Percentiles rank a stretch among this genome's conserved stretches.
Conservation (phyloP, 2,888 invertebrate genomes). For the Tolmerus cingulatus region DNA sequence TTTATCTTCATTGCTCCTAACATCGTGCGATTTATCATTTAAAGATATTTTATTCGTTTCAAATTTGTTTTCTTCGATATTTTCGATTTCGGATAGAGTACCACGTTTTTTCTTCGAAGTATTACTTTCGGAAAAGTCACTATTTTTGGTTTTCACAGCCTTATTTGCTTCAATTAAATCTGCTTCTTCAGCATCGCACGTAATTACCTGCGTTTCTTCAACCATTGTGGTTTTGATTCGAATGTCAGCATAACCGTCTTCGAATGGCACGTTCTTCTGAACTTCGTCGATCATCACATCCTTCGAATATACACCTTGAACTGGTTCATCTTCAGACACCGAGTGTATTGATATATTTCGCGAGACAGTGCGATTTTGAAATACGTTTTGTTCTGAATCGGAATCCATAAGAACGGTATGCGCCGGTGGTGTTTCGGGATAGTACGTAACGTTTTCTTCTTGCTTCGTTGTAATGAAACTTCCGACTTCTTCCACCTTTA, state of each 20-base stretch:
- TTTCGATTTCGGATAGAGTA: constrained; percentile 24
- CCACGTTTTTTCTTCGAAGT: constrained; percentile 23
- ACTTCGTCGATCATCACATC: constrained; percentile 70
- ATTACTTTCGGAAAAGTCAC: neutral
- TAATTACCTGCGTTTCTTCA: constrained; percentile 50
- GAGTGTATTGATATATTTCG: constrained; percentile 74
- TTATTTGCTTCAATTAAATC: neutral
- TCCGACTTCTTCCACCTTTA: constrained; percentile 68
- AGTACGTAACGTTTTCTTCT: constrained; percentile 41
- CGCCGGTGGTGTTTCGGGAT: constrained; percentile 60
- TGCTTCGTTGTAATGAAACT: constrained; percentile 56
- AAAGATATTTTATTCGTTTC: constrained; percentile 26
- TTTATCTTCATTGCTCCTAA: constrained; percentile 20
- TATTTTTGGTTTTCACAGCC: neutral
- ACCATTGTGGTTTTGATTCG: constrained; percentile 56
- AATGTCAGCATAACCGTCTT: constrained; percentile 60
- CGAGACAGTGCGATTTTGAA: constrained; percentile 59
- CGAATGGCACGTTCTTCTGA: constrained; percentile 65
- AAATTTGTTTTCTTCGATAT: constrained; percentile 20
- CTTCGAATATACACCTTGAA: constrained; percentile 66
- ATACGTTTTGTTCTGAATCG: constrained; percentile 62
- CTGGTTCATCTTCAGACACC: constrained; percentile 69
- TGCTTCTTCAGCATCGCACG: constrained; percentile 38
- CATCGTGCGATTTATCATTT: constrained; percentile 37
- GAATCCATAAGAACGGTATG: constrained; percentile 67